Evolutionary conservation across 2,113 vertebrate genomes (phyloP), one percentile per base, ranked within the genome.

Genomic region (Aegotheles bennettii): DNA sequence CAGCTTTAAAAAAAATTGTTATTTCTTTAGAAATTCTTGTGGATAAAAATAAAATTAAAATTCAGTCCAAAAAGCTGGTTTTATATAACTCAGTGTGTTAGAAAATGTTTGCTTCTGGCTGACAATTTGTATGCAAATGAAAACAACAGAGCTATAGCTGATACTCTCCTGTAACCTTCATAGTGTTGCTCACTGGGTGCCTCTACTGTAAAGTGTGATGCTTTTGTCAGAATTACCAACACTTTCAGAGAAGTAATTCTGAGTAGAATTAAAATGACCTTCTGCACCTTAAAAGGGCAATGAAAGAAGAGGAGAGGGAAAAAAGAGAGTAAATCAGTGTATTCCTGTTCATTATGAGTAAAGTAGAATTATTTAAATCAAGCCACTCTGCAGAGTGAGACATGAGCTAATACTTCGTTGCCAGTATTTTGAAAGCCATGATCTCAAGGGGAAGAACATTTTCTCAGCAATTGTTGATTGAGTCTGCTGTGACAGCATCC

Each of bases 41-140:
- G 31, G 59, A 47, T 48, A 83, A 95, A 95, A 76, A 56, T 25
- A 70, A 73, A 95, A 83, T 38, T 40, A 86, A 85, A 90, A 86
- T 67, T 71, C 48, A n/a, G 11, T 10, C 25, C 14, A 59, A 94
- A 93, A 77, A 76, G 10, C 7, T 33, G 51, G 2, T 56, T 95
- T 94, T 95, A 26, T 61, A 50, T 89, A 97, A 92, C 43, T 84
- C 60, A n/a, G 60, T 90, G 68, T 53, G 38, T 80, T 88, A 25
- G 12, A 95, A 95, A 95, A 94, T 70, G 14, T 95, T 96, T 96
- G 45, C 57, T 96, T 89, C 76, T 95, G 75, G 84, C 65, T 93
- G 93, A 60, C 51, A 97, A 91, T 91, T 71, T 94, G 78, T 83
- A 96, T 97, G 86, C 65, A 95, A 85, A 96, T 95, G 57, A 73